Conservation (phyloP, 2,797 vertebrate genomes). For the Lagorchestes hirsutus region DNA sequence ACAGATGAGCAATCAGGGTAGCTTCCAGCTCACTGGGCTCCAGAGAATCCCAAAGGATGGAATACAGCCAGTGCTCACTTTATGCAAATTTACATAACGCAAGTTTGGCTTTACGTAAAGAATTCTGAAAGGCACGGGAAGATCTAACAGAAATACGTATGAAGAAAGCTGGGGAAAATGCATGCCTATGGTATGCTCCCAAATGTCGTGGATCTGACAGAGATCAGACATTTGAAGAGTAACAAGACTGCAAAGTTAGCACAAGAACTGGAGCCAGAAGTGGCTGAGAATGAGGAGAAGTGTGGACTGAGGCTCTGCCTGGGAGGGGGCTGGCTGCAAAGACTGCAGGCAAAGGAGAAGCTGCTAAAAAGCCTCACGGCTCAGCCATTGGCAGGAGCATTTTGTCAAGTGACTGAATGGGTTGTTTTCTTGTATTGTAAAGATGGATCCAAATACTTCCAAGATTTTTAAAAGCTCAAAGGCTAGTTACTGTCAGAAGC, state of each 20-base stretch:
- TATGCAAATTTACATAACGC: not conserved
- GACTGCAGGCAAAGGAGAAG: not conserved
- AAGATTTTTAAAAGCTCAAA: not conserved
- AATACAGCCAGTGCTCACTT: not conserved
- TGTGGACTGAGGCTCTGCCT: fast-evolving
- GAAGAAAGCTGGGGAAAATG: not conserved
- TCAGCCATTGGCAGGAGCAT: not conserved
- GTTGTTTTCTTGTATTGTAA: not conserved
- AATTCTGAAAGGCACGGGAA: not conserved
- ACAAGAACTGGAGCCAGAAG: not conserved
- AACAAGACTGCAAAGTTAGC: not conserved
- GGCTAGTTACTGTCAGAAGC: not conserved
- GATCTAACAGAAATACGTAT: not conserved
- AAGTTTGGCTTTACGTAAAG: not conserved
- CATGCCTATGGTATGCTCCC: not conserved
- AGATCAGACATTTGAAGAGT: not conserved
- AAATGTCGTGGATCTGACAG: not conserved
- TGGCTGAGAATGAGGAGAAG: not conserved
- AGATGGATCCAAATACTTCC: not conserved
- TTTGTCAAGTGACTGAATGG: not conserved
- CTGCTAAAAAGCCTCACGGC: not conserved
- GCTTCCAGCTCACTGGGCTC: not conserved
- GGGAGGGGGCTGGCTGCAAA: not conserved
- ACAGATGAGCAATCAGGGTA: not conserved
- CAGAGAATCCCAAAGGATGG: not conserved